Evolutionary conservation across 2,113 vertebrate species (phyloP).

Genomic region (Laterallus jamaicensis): DNA sequence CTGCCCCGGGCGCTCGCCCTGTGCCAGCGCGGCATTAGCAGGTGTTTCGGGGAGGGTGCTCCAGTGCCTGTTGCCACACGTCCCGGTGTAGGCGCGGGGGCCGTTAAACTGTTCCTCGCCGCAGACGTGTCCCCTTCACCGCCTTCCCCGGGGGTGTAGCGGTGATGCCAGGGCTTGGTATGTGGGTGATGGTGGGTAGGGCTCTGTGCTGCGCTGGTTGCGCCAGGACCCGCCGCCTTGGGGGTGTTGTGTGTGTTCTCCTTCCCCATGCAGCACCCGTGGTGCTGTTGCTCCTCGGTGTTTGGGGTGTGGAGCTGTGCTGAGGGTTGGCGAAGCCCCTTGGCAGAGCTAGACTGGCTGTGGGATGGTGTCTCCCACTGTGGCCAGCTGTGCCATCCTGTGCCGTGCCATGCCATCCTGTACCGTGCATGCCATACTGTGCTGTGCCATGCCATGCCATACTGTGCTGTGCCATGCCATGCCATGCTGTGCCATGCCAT

Average conservation of each 20-base stretch:
- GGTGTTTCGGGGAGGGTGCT: conserved; percentile 59
- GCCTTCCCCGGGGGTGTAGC: not conserved
- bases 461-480: not conserved
- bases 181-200: not conserved
- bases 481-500: no score
- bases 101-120: conserved; percentile 20
- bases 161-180: not conserved
- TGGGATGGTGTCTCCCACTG: not conserved
- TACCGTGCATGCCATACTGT: not conserved
- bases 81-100: not conserved
- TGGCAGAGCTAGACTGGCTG: not conserved
- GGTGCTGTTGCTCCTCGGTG: accelerated
- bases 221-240: accelerated
- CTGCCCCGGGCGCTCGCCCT: conserved; percentile 15
- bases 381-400: not conserved
- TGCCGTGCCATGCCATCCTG: no score
- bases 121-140: not conserved
- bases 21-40: conserved; percentile 46
- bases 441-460: accelerated
- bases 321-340: not conserved
- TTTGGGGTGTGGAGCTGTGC: not conserved
- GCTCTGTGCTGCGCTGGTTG: not conserved
- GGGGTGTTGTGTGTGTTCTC: no score
- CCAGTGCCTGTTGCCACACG: conserved; percentile 47
- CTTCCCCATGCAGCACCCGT: no score